A percentile compares a stretch with the other conserved stretches of the same genome.
Conservation (phyloP, 2,888 invertebrate species). For the Thera obeliscata region DNA sequence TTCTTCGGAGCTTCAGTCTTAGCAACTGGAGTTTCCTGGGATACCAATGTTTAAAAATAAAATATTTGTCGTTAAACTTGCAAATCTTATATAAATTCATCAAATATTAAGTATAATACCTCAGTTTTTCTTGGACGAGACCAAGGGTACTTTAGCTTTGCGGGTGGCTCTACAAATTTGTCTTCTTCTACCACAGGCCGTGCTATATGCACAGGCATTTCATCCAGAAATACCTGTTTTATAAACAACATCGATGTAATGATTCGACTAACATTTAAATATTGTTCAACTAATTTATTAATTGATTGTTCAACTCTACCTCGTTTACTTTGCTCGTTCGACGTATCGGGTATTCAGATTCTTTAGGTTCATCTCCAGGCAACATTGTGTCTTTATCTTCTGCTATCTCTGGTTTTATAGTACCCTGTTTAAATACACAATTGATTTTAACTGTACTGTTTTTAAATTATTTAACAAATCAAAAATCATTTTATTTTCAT, state of each 20-base stretch:
- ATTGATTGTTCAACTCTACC: conserved; percentile 34
- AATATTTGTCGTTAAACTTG: background rate
- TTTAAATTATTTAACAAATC: no score
- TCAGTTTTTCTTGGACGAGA: conserved; percentile 45
- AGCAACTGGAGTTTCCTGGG: conserved; percentile 34
- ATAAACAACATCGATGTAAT: conserved; percentile 9
- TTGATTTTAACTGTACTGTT: background rate
- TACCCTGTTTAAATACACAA: conserved; percentile 15
- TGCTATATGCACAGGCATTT: conserved; percentile 21
- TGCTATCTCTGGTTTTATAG: conserved; percentile 28
- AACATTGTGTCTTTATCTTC: conserved; percentile 20
- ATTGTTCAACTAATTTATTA: background rate
- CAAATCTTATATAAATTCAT: background rate
- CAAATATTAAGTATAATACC: conserved; percentile 41
- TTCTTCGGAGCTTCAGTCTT: conserved; percentile 26
- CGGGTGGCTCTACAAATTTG: conserved; percentile 30
- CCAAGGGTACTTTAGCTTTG: conserved; percentile 40
- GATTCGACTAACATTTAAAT: background rate
- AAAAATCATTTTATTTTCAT: no score
- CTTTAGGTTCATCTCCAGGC: conserved; percentile 38
- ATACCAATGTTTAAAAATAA: conserved; percentile 17
- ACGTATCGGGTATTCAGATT: conserved; percentile 35
- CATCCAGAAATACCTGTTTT: conserved; percentile 41
- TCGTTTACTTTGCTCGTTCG: conserved; percentile 39
- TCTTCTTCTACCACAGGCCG: conserved; percentile 29